These are phyloP conservation scores for Conomelus anceps DNA, from an alignment of 2,888 invertebrate species.

Conservation along the genomic window DNA sequence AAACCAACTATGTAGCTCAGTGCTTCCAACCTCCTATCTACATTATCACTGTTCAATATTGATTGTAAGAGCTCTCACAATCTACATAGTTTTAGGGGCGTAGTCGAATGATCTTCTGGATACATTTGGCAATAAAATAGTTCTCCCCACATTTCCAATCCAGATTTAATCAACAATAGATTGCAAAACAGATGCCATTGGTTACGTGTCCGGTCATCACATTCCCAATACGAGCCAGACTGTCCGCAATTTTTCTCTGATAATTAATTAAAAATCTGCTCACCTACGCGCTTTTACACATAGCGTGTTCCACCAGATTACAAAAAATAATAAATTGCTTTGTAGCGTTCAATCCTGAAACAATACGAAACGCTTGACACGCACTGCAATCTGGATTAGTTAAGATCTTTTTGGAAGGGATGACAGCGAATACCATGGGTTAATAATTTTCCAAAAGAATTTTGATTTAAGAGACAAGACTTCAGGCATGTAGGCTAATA, in stretches of 20 bases:
- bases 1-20: no score
- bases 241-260: background rate
- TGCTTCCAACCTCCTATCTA: background rate
- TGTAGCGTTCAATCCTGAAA: background rate
- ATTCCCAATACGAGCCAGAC: background rate
- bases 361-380: background rate
- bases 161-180: background rate
- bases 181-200: background rate
- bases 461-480: no score
- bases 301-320: background rate
- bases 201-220: background rate
- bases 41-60: background rate
- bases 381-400: background rate
- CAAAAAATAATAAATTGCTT: background rate
- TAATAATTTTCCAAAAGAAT: no score
- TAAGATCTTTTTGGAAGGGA: background rate
- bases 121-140: background rate
- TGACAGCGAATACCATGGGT: background rate
- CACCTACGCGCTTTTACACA: background rate
- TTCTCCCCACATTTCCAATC: background rate
- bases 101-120: background rate
- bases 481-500: no score
- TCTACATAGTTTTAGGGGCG: background rate
- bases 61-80: no score
- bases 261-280: background rate